A percentile compares a stretch with the other conserved stretches of the same genome.
Conservation (phyloP, 2,888 invertebrate species). For the Cataglyphis albicans region DNA sequence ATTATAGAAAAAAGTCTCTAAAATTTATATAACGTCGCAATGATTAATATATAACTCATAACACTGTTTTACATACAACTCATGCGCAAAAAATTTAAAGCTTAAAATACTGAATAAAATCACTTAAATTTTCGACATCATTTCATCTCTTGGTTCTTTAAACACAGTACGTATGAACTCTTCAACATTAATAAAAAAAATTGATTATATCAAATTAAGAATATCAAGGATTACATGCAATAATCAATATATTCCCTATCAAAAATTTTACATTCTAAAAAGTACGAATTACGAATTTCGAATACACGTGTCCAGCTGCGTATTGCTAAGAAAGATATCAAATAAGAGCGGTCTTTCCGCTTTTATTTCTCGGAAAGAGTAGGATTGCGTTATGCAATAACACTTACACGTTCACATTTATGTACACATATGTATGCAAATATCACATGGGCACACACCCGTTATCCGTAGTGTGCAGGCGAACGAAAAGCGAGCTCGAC, state of each 20-base stretch:
- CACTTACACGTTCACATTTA: neutral
- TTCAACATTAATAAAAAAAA: neutral
- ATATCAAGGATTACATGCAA: too few species aligned
- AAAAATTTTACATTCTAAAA: neutral
- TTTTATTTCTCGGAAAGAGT: slow-evolving; percentile 43
- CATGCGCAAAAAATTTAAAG: neutral
- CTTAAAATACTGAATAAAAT: neutral
- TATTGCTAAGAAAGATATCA: slow-evolving; percentile 1
- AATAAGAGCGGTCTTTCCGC: neutral
- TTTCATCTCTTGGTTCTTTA: neutral
- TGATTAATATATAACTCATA: neutral
- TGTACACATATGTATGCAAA: neutral
- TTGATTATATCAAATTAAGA: neutral
- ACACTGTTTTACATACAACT: neutral
- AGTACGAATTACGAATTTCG: neutral
- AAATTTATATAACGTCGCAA: neutral
- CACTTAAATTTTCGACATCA: neutral
- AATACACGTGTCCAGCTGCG: neutral
- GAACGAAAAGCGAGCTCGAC: slow-evolving; percentile 41
- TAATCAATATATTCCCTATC: neutral
- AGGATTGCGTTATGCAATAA: slow-evolving; percentile 18
- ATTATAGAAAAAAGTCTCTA: neutral
- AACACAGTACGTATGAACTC: neutral
- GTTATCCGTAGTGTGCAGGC: slow-evolving; percentile 74
- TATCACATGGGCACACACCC: slow-evolving; percentile 22